Evolutionary conservation across 1,140 invertebrate genomes (phyloP), one percentile per base, ranked within the genome.

Genomic region (Triops longicaudatus): DNA sequence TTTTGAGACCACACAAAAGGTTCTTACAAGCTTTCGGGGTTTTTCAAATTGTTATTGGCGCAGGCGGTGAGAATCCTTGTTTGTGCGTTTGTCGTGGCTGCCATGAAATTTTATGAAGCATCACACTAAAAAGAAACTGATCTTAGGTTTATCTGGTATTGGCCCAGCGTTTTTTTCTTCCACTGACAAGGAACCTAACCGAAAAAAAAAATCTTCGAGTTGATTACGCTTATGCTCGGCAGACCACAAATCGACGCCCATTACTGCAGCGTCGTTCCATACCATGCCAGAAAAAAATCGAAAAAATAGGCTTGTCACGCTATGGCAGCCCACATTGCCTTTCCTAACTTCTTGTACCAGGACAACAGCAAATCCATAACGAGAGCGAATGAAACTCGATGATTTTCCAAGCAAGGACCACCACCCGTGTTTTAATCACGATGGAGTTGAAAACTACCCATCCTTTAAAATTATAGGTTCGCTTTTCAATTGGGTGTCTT

Each of bases 171-270:
- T 4, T 37, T 63, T 63, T 63, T 44, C 43, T 17, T 63, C 22
- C 14, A 63, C 14, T 17, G 14, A n/a, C 22, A 22, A 22, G 44
- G 50, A 63, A 63, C 50, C 50, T 9, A 22, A 63, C 10, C 14
- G 22, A 63, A 63, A n/a, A 63, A 63, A 63, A 63, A 14, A n/a
- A 22, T 22, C 50, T 63, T 17, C 5, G 50, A 63, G 50, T 63
- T 63, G 50, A 63, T 63, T 63, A 22, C 50, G 50, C 50, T 63
- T 63, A 63, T 6, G 50, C 17, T 63, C 22, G 10, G 50, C 50
- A 17, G 50, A 63, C 50, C 50, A 63, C 50, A 63, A 63, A 63
- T 63, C 50, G 50, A 63, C 50, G 50, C 50, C 50, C 50, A 63
- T 63, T 63, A n/a, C 22, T n/a, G 50, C 14, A 63, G 14, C 50